phyloP scores from a whole-genome alignment of 2,888 invertebrate species.

The Silvanus unidentatus region DNA sequence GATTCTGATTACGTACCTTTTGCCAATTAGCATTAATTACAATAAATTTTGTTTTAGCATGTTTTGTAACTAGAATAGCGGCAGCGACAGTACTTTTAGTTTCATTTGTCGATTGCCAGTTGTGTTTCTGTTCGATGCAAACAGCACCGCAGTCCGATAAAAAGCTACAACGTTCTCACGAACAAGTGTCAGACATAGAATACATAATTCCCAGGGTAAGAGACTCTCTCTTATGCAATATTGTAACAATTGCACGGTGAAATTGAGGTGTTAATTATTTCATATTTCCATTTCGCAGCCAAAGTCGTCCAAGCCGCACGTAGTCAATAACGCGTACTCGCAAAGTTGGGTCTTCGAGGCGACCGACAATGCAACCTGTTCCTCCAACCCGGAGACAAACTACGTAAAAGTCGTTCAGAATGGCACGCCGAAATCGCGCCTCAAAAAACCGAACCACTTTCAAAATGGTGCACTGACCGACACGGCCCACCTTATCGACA shows the following conservation, averaged over 20 bases:
- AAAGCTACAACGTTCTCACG: slow-evolving; percentile 38
- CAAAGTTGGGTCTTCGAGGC: slow-evolving; percentile 51
- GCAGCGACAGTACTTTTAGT: slow-evolving; percentile 44
- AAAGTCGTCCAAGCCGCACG: slow-evolving; percentile 41
- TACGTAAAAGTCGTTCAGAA: slow-evolving; percentile 39
- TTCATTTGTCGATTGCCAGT: slow-evolving; percentile 49
- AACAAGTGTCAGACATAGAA: slow-evolving; percentile 49
- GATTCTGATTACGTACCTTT: background rate
- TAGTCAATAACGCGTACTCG: slow-evolving; percentile 44
- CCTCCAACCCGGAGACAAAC: slow-evolving; percentile 34
- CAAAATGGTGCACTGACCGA: slow-evolving; percentile 27
- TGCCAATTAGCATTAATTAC: slow-evolving; percentile 15
- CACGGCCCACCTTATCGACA: slow-evolving; percentile 37
- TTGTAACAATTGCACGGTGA: background rate
- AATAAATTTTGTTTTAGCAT: slow-evolving; percentile 38
- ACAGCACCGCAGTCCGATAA: slow-evolving; percentile 30
- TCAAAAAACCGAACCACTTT: slow-evolving; percentile 17
- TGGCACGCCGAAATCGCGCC: slow-evolving; percentile 29
- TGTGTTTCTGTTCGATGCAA: slow-evolving; percentile 49
- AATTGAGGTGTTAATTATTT: background rate
- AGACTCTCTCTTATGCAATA: too few relatives aligned
- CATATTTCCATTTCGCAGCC: slow-evolving; percentile 39
- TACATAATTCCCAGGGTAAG: slow-evolving; percentile 52
- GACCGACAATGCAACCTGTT: slow-evolving; percentile 33
- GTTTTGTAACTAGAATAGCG: slow-evolving; percentile 47